Conservation (phyloP, 2,113 vertebrate genomes). For the Macroglossus sobrinus region DNA sequence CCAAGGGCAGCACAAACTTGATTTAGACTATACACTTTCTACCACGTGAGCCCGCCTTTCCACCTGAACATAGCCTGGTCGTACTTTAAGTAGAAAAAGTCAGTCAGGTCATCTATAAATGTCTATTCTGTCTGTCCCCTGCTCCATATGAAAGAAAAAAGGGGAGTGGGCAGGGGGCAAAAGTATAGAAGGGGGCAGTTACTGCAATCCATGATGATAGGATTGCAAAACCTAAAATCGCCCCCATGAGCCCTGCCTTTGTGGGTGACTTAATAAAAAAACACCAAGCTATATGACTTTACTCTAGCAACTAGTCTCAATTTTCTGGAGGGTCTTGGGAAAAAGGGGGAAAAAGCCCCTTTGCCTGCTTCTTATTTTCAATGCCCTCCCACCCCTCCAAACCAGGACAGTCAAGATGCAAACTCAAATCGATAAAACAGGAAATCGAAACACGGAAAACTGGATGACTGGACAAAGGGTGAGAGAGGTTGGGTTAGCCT, state of each 20-base stretch:
- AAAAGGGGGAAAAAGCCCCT: background rate
- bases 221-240: background rate
- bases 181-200: background rate
- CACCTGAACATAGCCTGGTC: background rate
- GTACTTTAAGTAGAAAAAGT: background rate
- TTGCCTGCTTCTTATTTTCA: background rate
- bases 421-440: background rate
- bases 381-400: background rate
- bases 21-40: background rate
- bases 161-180: accelerated
- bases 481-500: background rate
- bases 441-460: background rate
- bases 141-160: background rate
- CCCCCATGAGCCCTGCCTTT: background rate
- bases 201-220: background rate
- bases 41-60: background rate
- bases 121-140: background rate
- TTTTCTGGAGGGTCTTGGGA: background rate
- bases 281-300: background rate
- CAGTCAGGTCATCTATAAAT: background rate
- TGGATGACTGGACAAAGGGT: background rate
- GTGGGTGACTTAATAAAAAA: background rate
- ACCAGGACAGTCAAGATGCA: background rate
- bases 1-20: background rate
- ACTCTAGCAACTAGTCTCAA: background rate